phyloP scores from a whole-genome alignment of 2,797 vertebrate species.

The Tenualosa thibaudeaui region DNA sequence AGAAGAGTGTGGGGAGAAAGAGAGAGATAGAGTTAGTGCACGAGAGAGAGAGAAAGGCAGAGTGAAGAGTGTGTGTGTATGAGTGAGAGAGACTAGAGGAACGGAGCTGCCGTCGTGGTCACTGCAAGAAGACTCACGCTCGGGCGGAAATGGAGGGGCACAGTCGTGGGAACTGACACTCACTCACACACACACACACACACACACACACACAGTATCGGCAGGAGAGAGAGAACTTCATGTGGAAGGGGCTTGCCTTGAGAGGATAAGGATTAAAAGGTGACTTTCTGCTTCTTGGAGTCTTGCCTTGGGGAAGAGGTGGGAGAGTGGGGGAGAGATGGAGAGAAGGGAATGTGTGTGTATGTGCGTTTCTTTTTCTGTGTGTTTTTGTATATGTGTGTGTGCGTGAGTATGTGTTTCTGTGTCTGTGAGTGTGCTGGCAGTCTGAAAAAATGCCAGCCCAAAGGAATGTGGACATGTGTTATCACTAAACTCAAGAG shows the following conservation, averaged over 20 bases:
- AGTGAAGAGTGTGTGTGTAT: slow-evolving; percentile 21
- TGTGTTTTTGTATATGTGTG: slow-evolving; percentile 28
- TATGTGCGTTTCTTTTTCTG: slow-evolving; percentile 38
- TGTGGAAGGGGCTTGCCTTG: slow-evolving; percentile 70
- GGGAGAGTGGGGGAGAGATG: slow-evolving; percentile 29
- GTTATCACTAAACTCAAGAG: slow-evolving; percentile 44
- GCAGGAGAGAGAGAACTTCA: slow-evolving; percentile 59
- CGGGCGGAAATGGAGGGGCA: slow-evolving; percentile 75
- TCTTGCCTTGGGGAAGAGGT: slow-evolving; percentile 52
- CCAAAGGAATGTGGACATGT: slow-evolving; percentile 43
- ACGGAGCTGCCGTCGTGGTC: slow-evolving; percentile 68
- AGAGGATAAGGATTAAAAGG: slow-evolving; percentile 79
- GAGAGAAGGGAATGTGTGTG: slow-evolving; percentile 38
- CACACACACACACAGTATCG: slow-evolving; percentile 55
- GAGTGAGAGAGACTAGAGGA: slow-evolving; percentile 60
- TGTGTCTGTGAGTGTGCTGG: slow-evolving; percentile 41
- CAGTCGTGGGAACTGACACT: slow-evolving; percentile 78
- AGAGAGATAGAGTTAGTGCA: slow-evolving; percentile 42
- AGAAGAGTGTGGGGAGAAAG: slow-evolving; percentile 44
- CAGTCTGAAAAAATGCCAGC: slow-evolving; percentile 27
- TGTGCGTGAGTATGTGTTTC: slow-evolving; percentile 22
- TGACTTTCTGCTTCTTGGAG: slow-evolving; percentile 72
- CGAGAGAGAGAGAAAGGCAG: slow-evolving; percentile 47
- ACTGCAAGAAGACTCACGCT: slow-evolving; percentile 65
- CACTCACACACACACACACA: slow-evolving; percentile 58